Percentiles rank a stretch among this genome's conserved stretches.
Conservation (phyloP, 1,140 invertebrate species). For the Copidosoma floridanum region DNA sequence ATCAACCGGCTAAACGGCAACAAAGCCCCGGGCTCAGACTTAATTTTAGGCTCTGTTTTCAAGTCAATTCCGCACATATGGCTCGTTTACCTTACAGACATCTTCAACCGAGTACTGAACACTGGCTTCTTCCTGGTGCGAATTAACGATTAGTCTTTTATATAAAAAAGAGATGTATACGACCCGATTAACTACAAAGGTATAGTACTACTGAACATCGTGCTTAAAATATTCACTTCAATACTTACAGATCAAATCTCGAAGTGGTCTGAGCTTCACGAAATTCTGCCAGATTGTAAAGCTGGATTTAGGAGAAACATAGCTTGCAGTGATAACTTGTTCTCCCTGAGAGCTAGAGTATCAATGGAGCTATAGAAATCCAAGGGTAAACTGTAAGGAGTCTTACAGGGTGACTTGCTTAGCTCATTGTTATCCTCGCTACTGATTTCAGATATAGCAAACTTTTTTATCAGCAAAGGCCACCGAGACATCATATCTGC, state of each 20-base stretch:
- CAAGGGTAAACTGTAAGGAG: conserved; percentile 29
- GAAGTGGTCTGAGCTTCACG: background rate
- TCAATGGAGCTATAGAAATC: conserved; percentile 1
- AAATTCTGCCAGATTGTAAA: conserved; percentile 10
- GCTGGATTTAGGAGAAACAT: conserved; percentile 30
- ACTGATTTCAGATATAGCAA: background rate
- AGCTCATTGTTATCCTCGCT: background rate
- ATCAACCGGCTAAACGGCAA: too few relatives aligned
- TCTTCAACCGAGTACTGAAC: too few relatives aligned
- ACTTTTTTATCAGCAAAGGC: background rate
- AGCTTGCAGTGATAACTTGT: conserved; percentile 24
- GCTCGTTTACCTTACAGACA: too few relatives aligned
- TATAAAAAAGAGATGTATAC: conserved; percentile 21
- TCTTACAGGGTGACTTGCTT: background rate
- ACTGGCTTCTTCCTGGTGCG: too few relatives aligned
- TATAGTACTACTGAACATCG: conserved; percentile 27
- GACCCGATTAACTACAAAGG: conserved; percentile 28
- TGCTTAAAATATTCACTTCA: conserved; percentile 29
- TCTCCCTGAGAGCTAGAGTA: background rate
- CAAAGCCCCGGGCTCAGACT: too few relatives aligned
- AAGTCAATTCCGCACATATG: too few relatives aligned
- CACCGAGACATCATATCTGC: background rate
- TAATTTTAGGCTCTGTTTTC: too few relatives aligned
- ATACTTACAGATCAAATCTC: conserved; percentile 12
- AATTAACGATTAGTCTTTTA: too few relatives aligned